Conservation (phyloP, 2,888 invertebrate genomes). For the Suillia variegata region DNA sequence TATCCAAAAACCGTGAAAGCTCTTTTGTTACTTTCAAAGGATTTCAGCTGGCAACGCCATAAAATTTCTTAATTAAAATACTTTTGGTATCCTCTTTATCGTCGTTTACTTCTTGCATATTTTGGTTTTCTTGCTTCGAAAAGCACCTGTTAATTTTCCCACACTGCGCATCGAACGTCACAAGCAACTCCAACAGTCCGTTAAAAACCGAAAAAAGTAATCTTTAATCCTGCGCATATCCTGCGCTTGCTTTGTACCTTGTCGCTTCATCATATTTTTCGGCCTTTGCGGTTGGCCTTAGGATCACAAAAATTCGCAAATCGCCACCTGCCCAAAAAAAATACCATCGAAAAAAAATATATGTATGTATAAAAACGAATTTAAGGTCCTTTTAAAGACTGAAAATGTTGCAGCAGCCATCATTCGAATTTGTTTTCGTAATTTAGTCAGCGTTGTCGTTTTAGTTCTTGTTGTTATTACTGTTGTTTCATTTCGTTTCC, state of each 20-base stretch:
- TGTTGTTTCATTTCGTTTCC: slow-evolving; percentile 11
- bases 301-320: slow-evolving; percentile 33
- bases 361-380: slow-evolving; percentile 14
- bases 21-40: too few relatives aligned
- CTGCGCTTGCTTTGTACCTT: slow-evolving; percentile 23
- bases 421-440: too few relatives aligned
- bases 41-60: slow-evolving; percentile 1
- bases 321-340: slow-evolving; percentile 35
- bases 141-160: slow-evolving; percentile 56
- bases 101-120: too few relatives aligned
- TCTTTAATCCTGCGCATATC: slow-evolving; percentile 35
- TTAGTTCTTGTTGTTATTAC: not conserved
- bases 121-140: too few relatives aligned
- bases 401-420: not conserved
- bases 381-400: slow-evolving; percentile 18
- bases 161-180: slow-evolving; percentile 30
- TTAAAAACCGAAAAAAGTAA: too few relatives aligned
- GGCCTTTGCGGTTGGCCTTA: slow-evolving; percentile 17
- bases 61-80: slow-evolving; percentile 18
- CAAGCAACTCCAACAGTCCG: slow-evolving; percentile 2
- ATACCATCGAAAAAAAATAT: not conserved
- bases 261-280: slow-evolving; percentile 8
- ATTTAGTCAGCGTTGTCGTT: slow-evolving; percentile 2
- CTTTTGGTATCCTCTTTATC: too few relatives aligned
- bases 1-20: too few relatives aligned